These are phyloP conservation scores for Phalacrocorax brasilianus DNA, from an alignment of 2,113 vertebrate genomes.

Conservation along the genomic window DNA sequence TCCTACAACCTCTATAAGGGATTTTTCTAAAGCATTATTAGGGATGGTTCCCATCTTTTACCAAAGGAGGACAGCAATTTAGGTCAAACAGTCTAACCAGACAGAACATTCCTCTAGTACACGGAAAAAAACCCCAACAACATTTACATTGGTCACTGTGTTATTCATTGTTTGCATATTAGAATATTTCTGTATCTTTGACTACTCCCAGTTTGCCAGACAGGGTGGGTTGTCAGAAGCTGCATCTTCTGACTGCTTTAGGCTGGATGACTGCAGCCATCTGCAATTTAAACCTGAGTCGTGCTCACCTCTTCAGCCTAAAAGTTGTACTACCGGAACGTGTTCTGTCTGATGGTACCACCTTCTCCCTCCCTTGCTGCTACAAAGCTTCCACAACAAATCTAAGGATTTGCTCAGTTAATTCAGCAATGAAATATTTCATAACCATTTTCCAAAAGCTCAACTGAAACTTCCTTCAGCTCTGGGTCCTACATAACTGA, in stretches of 20 bases:
- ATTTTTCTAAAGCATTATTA: conserved; percentile 15
- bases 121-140: background rate
- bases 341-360: accelerated
- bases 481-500: background rate
- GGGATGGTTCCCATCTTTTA: background rate
- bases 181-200: background rate
- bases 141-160: background rate
- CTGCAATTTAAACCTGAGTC: background rate
- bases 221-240: background rate
- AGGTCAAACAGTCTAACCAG: background rate
- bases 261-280: background rate
- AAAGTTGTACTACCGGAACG: background rate
- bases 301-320: background rate
- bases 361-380: background rate
- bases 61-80: background rate
- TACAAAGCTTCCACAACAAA: background rate
- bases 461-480: background rate
- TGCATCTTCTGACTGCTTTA: background rate
- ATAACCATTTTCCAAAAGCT: conserved; percentile 9
- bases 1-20: background rate
- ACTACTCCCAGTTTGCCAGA: conserved; percentile 33
- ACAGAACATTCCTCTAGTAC: background rate
- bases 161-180: background rate
- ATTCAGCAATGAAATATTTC: background rate
- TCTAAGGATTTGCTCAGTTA: background rate